phyloP scores from a whole-genome alignment of 2,113 vertebrate genomes.

The Cheilinus undulatus region DNA sequence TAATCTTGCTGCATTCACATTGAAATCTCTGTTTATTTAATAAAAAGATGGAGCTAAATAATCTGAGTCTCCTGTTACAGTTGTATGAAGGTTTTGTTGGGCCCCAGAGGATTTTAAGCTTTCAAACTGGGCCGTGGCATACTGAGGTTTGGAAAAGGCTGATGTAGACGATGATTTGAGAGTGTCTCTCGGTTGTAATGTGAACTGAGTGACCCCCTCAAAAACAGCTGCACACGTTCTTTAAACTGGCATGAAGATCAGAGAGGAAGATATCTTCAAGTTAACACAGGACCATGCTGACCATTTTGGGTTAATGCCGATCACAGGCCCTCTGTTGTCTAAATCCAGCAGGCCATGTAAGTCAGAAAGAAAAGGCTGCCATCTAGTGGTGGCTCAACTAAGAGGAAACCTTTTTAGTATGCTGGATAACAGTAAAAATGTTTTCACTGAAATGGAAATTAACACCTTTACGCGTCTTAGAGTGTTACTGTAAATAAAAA shows the following conservation, averaged over 20 bases:
- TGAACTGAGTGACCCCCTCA: slow-evolving; percentile 42
- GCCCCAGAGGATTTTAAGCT: no score
- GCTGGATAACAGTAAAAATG: neutral
- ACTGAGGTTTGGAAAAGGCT: no score
- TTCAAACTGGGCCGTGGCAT: no score
- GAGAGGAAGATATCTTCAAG: slow-evolving; percentile 7
- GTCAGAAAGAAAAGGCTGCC: slow-evolving; percentile 33
- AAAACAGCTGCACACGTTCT: slow-evolving; percentile 33
- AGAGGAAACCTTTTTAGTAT: neutral
- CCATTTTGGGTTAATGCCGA: neutral
- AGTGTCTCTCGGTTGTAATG: neutral
- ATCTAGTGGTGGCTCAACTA: slow-evolving; percentile 49
- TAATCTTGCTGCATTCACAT: no score
- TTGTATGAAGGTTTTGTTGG: no score
- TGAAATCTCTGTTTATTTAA: no score
- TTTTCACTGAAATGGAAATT: neutral
- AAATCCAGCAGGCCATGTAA: neutral
- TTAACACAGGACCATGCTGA: slow-evolving; percentile 12
- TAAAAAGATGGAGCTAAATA: no score
- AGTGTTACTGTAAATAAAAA: no score
- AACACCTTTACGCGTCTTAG: no score
- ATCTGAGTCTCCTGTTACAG: no score
- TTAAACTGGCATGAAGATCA: slow-evolving; percentile 34
- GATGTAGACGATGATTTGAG: neutral
- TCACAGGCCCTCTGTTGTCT: neutral